These are phyloP conservation scores for Galaxea fascicularis DNA, from an alignment of 92 coral and sea anemone species.

Conservation along the genomic window DNA sequence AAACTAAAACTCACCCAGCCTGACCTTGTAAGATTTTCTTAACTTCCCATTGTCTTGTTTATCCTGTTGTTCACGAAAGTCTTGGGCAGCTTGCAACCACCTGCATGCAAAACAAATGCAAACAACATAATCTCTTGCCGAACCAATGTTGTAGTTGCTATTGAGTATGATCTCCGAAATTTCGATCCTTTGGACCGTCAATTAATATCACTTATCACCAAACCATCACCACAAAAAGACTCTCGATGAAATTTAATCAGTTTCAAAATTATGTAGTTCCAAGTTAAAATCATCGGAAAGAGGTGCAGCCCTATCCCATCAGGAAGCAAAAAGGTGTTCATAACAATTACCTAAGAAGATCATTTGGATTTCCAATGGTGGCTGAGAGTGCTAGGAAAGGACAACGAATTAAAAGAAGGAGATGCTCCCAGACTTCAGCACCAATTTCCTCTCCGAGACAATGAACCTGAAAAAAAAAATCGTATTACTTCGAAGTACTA, in stretches of 20 bases:
- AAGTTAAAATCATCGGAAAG: too few relatives aligned
- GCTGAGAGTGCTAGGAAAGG: conserved; percentile 89
- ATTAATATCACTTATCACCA: too few relatives aligned
- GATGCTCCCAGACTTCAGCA: conserved; percentile 88
- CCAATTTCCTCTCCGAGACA: conserved; percentile 83
- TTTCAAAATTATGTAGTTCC: too few relatives aligned
- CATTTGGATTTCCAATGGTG: conserved; percentile 78
- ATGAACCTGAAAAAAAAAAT: conserved; percentile 61
- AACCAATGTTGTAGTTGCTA: too few relatives aligned
- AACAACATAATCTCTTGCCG: too few relatives aligned
- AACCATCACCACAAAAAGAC: too few relatives aligned
- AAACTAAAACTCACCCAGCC: conserved; percentile 23
- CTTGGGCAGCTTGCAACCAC: conserved; percentile 71
- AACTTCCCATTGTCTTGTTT: conserved; percentile 2
- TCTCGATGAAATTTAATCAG: too few relatives aligned
- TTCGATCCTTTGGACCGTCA: too few relatives aligned
- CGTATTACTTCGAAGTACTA: too few relatives aligned
- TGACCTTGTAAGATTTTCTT: conserved; percentile 55
- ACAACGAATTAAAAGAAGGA: conserved; percentile 75
- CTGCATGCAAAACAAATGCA: background rate
- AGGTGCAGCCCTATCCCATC: too few relatives aligned
- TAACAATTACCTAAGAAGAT: conserved; percentile 28
- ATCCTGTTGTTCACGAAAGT: conserved; percentile 65
- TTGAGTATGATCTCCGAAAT: too few relatives aligned
- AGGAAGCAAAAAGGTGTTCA: too few relatives aligned